phyloP scores from a whole-genome alignment of 2,888 invertebrate genomes.

The Masnerella sp. region DNA sequence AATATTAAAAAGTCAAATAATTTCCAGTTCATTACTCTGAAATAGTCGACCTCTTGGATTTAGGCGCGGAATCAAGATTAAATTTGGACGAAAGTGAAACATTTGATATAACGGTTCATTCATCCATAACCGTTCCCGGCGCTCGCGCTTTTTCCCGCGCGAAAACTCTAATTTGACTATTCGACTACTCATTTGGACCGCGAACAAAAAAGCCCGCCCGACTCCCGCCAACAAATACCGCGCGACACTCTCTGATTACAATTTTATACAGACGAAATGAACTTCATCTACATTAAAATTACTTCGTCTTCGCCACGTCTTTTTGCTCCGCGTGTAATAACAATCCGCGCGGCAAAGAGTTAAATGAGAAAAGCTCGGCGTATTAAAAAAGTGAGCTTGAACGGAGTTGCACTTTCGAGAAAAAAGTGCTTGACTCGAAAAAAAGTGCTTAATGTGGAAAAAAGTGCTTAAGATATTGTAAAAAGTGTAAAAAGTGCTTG shows the following conservation, averaged over 20 bases:
- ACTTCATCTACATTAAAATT: slow-evolving; percentile 58
- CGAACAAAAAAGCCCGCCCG: slow-evolving; percentile 42
- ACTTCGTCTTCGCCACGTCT: slow-evolving; percentile 52
- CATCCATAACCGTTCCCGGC: too few species aligned
- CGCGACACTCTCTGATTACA: slow-evolving; percentile 56
- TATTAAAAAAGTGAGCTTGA: slow-evolving; percentile 40
- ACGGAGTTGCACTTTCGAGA: not conserved
- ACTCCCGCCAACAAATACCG: slow-evolving; percentile 44
- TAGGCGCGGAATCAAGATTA: too few species aligned
- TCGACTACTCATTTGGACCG: slow-evolving; percentile 40
- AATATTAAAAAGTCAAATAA: too few species aligned
- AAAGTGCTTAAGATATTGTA: too few species aligned
- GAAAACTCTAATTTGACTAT: slow-evolving; percentile 35
- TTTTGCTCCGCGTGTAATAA: slow-evolving; percentile 51
- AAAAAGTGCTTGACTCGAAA: too few species aligned
- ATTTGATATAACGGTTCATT: too few species aligned
- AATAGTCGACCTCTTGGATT: too few species aligned
- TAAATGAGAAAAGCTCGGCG: slow-evolving; percentile 52
- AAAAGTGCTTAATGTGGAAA: too few species aligned
- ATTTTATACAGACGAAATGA: slow-evolving; percentile 55
- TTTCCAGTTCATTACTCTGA: too few species aligned
- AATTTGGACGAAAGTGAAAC: too few species aligned
- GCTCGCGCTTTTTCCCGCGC: not conserved
- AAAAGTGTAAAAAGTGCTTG: too few species aligned
- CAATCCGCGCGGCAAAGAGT: slow-evolving; percentile 58